Conservation (phyloP, 2,113 vertebrate species). For the Coregonus clupeaformis region DNA sequence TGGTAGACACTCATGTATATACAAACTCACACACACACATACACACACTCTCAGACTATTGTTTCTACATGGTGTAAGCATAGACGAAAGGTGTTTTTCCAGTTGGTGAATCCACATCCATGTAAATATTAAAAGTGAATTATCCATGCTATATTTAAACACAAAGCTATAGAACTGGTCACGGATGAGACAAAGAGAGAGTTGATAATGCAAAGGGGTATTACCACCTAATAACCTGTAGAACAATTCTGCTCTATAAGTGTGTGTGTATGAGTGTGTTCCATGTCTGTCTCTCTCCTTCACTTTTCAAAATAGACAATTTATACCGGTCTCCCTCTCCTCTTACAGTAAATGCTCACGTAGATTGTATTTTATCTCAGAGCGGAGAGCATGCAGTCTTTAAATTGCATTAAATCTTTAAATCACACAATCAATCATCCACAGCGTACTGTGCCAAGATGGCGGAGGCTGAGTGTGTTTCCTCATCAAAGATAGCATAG, state of each 20-base stretch:
- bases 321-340: neutral
- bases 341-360: neutral
- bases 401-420: constrained; percentile 5
- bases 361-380: neutral
- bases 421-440: constrained; percentile 5
- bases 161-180: neutral
- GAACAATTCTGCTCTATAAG: neutral
- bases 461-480: neutral
- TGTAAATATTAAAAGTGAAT: neutral
- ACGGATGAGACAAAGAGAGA: neutral
- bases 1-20: neutral
- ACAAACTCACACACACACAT: too few relatives aligned
- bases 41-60: too few relatives aligned
- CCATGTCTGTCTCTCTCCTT: constrained; percentile 3
- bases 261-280: neutral
- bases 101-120: neutral
- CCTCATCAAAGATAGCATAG: neutral
- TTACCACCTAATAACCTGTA: neutral
- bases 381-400: neutral
- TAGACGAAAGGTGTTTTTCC: neutral
- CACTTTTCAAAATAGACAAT: neutral
- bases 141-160: neutral
- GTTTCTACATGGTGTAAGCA: neutral
- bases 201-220: neutral
- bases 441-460: neutral